A percentile compares a stretch with the other conserved stretches of the same genome.
These are phyloP conservation scores for Rhadinocentrus ornatus DNA, from an alignment of 2,797 vertebrate species.

Conservation along the genomic window DNA sequence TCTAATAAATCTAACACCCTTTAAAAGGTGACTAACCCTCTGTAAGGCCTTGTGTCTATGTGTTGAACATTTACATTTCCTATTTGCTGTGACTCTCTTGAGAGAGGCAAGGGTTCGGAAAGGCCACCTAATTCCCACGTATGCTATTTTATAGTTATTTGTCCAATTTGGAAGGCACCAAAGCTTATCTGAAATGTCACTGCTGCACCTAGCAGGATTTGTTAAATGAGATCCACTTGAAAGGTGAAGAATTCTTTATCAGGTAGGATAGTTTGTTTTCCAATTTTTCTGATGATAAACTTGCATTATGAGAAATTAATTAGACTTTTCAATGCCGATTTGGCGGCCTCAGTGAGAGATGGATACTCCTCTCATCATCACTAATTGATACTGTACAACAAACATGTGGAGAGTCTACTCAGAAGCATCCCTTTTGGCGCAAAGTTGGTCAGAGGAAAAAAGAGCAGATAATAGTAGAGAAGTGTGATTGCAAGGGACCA, in stretches of 20 bases:
- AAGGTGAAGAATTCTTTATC: slow-evolving; percentile 4
- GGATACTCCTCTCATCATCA: slow-evolving; percentile 20
- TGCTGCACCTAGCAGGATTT: slow-evolving; percentile 19
- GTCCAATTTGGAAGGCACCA: slow-evolving; percentile 44
- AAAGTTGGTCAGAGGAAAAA: not conserved
- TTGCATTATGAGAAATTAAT: slow-evolving; percentile 14
- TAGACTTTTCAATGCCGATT: slow-evolving; percentile 9
- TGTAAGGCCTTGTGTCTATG: slow-evolving; percentile 52
- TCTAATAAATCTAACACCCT: slow-evolving; percentile 78
- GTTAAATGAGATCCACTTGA: slow-evolving; percentile 23
- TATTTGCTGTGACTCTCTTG: slow-evolving; percentile 53
- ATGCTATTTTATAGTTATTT: slow-evolving; percentile 63
- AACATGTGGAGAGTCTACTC: slow-evolving; percentile 13
- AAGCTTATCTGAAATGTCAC: slow-evolving; percentile 36
- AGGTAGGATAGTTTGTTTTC: slow-evolving; percentile 11
- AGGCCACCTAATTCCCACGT: slow-evolving; percentile 48
- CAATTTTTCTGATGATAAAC: slow-evolving; percentile 18
- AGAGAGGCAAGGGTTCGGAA: slow-evolving; percentile 25
- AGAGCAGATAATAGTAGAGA: slow-evolving; percentile 15
- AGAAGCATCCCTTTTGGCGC: slow-evolving; percentile 30
- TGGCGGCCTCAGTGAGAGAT: slow-evolving; percentile 24
- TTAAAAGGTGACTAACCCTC: slow-evolving; percentile 72
- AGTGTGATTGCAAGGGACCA: slow-evolving; percentile 20
- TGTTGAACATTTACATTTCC: slow-evolving; percentile 69
- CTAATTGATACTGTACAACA: slow-evolving; percentile 33